Conservation (phyloP, 2,888 invertebrate genomes). For the Megaustenia siamemsis region DNA sequence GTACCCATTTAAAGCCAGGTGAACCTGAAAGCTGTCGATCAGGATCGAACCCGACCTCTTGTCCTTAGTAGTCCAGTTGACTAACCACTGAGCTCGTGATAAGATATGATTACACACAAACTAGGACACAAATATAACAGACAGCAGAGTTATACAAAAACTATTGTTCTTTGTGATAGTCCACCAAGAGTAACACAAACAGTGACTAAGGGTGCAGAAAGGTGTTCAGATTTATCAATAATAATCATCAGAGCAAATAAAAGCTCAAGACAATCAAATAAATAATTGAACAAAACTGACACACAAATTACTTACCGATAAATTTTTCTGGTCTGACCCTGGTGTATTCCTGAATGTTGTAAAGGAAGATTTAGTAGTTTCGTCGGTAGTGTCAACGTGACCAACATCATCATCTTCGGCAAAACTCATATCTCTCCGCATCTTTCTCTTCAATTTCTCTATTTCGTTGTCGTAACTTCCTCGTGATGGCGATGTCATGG, state of each 20-base stretch:
- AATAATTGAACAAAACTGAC: background rate
- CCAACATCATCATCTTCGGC: constrained; percentile 66
- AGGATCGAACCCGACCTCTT: too few species aligned
- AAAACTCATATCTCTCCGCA: constrained; percentile 72
- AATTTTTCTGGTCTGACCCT: constrained; percentile 64
- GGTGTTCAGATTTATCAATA: too few species aligned
- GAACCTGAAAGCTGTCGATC: too few species aligned
- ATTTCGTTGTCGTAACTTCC: constrained; percentile 62
- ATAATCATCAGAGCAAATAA: background rate
- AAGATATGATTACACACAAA: too few species aligned
- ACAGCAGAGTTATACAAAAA: too few species aligned
- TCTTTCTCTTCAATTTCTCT: constrained; percentile 67
- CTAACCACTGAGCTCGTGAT: too few species aligned
- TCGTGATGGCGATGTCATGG: constrained; percentile 1
- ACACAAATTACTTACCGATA: constrained; percentile 63
- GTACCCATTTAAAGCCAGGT: too few species aligned
- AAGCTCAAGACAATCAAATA: background rate
- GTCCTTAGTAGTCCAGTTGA: too few species aligned
- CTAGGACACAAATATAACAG: too few species aligned
- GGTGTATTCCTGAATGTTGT: constrained; percentile 68
- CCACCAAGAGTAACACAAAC: too few species aligned
- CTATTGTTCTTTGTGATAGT: too few species aligned
- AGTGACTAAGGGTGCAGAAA: too few species aligned
- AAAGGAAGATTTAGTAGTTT: constrained; percentile 68
- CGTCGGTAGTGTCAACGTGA: constrained; percentile 59